Base-by-base conservation (phyloP, 2,797 vertebrate species). In the Chiroxiphia lanceolata region DNA sequence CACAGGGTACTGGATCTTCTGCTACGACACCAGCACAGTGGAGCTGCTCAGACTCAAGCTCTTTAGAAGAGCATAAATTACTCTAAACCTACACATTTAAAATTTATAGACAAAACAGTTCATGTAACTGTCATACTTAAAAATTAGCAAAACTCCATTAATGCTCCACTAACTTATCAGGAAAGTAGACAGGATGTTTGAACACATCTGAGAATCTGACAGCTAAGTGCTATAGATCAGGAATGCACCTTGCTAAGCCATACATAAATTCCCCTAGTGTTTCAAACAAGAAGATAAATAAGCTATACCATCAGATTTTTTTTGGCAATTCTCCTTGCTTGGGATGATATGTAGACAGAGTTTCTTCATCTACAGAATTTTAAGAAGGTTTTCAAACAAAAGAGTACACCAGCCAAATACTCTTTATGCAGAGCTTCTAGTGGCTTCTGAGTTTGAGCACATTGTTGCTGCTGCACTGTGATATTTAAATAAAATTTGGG, bases 131-230 rank as follows among this genome's bases (percentile, higher is more conserved):
- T 53, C 95, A 64, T 50, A 93, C 87, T 93, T 69, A 34, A 91
- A 94, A 96, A 97, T 95, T 93, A 96, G 85, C 92, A 94, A 44
- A 93, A 91, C 79, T 90, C 93, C 74, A 90, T 84, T 90, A 90
- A 76, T 4, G 88, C 50, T 87, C 9, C 48, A 18, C 53, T 60
- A 36, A 86, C 19, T 82, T n/a, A 25, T 10, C 7, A 1, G 59
- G 67, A 85, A 75, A 81, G 74, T 47, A 70, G 80, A 38, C 45
- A 53, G 88, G 84, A 68, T 44, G 57, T 83, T 33, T 53, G 83
- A 94, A 61, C 81, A 72, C 56, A 13, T 68, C 77, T 87, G 93
- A 82, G 87, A 15, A 40, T 23, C 29, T 79, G 95, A 65, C 88
- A 95, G 88, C 80, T 61, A 87, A 34, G 80, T 26, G 85, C 95